Percentiles rank a stretch among this genome's conserved stretches.
Conservation (phyloP, 2,888 invertebrate genomes). For the Dascillus cervinus region DNA sequence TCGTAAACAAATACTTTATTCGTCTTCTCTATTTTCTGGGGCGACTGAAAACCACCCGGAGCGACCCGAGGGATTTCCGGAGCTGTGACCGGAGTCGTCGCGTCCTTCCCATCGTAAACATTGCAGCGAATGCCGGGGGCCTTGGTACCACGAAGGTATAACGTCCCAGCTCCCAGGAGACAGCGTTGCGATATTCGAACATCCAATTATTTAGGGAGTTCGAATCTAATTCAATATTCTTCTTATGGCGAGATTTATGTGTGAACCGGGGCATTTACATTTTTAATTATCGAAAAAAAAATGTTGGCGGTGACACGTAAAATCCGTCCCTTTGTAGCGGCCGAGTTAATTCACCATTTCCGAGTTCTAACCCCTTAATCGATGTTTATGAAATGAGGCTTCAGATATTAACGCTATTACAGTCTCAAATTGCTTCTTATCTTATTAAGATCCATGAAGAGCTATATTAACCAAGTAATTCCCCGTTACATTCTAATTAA, state of each 20-base stretch:
- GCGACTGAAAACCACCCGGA: conserved; percentile 22
- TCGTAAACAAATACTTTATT: not conserved
- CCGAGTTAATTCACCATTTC: no score
- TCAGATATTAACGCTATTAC: conserved; percentile 41
- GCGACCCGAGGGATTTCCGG: conserved; percentile 26
- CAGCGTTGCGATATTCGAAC: conserved; percentile 24
- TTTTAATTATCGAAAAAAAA: no score
- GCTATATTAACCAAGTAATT: conserved; percentile 41
- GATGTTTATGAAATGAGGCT: conserved; percentile 43
- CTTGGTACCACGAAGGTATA: conserved; percentile 12
- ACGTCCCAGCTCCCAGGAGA: conserved; percentile 20
- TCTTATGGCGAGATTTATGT: conserved; percentile 17
- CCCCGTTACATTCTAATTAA: conserved; percentile 39
- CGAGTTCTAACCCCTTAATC: conserved; percentile 35
- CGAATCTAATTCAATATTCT: conserved; percentile 27
- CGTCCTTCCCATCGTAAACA: conserved; percentile 36
- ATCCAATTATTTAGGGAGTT: conserved; percentile 29
- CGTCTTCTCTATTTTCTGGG: conserved; percentile 4
- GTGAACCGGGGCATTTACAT: no score
- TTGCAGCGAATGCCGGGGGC: conserved; percentile 22
- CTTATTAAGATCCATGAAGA: conserved; percentile 41
- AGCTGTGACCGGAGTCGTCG: conserved; percentile 31
- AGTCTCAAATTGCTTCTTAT: conserved; percentile 43
- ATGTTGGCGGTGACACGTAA: no score
- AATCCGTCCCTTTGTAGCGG: no score